Percentiles rank a stretch among this genome's conserved stretches.
Conservation (phyloP, 2,888 invertebrate species). For the Lissocephala sabroskyi region DNA sequence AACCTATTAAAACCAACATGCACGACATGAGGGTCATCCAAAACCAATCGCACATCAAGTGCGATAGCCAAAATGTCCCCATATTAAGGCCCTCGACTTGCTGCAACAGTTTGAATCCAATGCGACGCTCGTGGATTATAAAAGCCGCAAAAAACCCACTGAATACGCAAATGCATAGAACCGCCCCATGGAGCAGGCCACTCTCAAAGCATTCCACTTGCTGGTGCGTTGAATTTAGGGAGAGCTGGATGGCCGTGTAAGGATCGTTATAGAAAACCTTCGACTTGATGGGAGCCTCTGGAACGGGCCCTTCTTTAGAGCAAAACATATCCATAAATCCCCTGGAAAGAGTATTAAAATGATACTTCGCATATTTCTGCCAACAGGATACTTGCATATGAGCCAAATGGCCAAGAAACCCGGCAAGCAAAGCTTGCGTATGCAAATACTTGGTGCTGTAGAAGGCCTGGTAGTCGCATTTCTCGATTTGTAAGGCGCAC, state of each 20-base stretch:
- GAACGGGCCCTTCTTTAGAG: not conserved
- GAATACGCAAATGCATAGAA: slow-evolving; percentile 82
- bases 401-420: not conserved
- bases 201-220: slow-evolving; percentile 1
- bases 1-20: not conserved
- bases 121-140: slow-evolving; percentile 77
- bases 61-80: slow-evolving; percentile 80
- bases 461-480: slow-evolving; percentile 1
- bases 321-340: not conserved
- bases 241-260: slow-evolving; percentile 78
- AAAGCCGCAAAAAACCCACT: slow-evolving; percentile 78
- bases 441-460: slow-evolving; percentile 11
- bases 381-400: slow-evolving; percentile 2
- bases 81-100: slow-evolving; percentile 82
- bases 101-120: slow-evolving; percentile 82
- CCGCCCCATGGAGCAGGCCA: slow-evolving; percentile 38
- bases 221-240: slow-evolving; percentile 58
- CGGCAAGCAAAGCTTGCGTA: slow-evolving; percentile 9
- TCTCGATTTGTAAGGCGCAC: not conserved
- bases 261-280: slow-evolving; percentile 78
- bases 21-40: slow-evolving; percentile 3
- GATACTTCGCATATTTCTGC: too few relatives aligned
- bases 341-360: too few relatives aligned
- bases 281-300: not conserved
- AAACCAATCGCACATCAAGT: slow-evolving; percentile 74